phyloP scores from a whole-genome alignment of 2,797 vertebrate genomes.

The Mallotus villosus region DNA sequence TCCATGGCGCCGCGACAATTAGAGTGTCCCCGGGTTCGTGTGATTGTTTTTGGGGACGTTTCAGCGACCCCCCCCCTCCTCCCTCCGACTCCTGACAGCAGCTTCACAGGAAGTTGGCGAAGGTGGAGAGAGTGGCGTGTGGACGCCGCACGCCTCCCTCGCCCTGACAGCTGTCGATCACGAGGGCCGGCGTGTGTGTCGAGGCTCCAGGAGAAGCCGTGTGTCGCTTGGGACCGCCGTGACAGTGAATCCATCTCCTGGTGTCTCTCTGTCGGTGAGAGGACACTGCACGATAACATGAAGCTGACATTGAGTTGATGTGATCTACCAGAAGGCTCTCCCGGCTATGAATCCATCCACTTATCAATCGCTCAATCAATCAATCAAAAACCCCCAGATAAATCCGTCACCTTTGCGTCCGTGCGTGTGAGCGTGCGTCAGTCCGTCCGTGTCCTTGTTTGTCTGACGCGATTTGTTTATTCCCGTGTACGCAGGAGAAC shows the following conservation, averaged over 20 bases:
- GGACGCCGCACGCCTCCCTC: too few relatives aligned
- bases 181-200: not conserved
- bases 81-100: too few relatives aligned
- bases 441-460: not conserved
- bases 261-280: not conserved
- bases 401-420: not conserved
- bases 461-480: too few relatives aligned
- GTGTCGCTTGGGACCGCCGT: not conserved
- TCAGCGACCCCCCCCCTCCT: too few relatives aligned
- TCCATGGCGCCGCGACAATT: too few relatives aligned
- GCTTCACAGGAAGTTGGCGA: too few relatives aligned
- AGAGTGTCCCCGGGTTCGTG: too few relatives aligned
- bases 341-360: slow-evolving; percentile 4
- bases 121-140: too few relatives aligned
- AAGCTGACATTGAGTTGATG: not conserved
- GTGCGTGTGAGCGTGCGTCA: not conserved
- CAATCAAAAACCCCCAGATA: not conserved
- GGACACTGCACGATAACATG: not conserved
- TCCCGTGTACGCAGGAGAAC: too few relatives aligned
- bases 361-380: slow-evolving; percentile 3
- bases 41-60: too few relatives aligned
- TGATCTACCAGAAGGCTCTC: not conserved
- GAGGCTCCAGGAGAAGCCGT: not conserved
- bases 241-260: not conserved
- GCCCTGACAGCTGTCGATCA: not conserved